Base-by-base conservation (phyloP, 1,140 invertebrate genomes). In the Bombus picipes region DNA sequence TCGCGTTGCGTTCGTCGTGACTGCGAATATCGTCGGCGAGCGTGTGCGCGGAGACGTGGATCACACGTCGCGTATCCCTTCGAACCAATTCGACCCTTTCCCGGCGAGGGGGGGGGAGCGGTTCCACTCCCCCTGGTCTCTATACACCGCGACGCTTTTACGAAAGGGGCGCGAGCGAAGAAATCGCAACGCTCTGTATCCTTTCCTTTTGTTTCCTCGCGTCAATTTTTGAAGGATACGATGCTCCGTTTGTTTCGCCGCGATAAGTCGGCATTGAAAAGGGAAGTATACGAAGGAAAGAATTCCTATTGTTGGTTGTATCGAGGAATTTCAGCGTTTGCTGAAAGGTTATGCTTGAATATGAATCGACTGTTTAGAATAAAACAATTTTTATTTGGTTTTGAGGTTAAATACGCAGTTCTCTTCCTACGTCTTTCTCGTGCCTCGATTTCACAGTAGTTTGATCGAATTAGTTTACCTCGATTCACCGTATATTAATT, bases 41-140 rank as follows among this genome's bases (percentile, higher is more conserved):
- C 28, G 39, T 43, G 57, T 71, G 43, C 62, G 66, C 74, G 10
- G 28, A 37, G 25, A 65, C 39, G 68, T 66, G 66, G 83, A 86
- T 90, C 87, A 71, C 78, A 81, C 62, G 47, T 89, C 85, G 73
- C 87, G 57, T 78, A 86, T 88, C 78, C 70, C 70, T 13, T 65
- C 39, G 57, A 74, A 73, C 32, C 71, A 82, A 82, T 75, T 66
- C 79, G 53, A 72, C 32, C 32, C 10, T 8, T 65, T 71, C 12
- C 22, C 15, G n/a, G 15, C 13, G 18, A n/a, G 25, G 10, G 28
- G 28, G 28, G n/a, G 28, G 59, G 10, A 62, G 59, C 59, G 59
- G 28, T n/a, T n/a, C 32, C 79, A 41, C n/a, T 22, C 18, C 18
- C 47, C 1, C 15, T 10, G 47, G 28, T 25, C 65, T 34, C 25